Base-by-base conservation (phyloP, 2,888 invertebrate species). In the Coelopa pilipes region DNA sequence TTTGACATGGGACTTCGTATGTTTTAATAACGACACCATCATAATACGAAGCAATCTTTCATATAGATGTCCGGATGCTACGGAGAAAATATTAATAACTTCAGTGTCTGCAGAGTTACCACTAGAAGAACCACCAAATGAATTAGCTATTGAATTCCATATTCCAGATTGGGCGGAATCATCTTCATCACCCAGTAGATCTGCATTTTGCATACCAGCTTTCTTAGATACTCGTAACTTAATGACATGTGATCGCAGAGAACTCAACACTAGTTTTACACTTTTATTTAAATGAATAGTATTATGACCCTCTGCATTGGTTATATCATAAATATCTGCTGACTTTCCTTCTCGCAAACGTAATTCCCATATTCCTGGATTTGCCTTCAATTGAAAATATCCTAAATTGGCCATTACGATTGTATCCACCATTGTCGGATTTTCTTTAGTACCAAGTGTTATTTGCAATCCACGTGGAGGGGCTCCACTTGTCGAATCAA, bases 321-420 rank as follows among this genome's bases (percentile, higher is more conserved):
- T 92, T 80, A 99, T 96, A 81, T 96, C 94, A 86, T 98, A 99
- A 77, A 99, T 96, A 74, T 99, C 98, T 1, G 93, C 91, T 2
- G 98, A 99, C 78, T 97, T 91, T 9, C 99, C 99, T 65, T 97
- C 96, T 47, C 99, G 90, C 5, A 99, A 90, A 7, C 93, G 90
- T 75, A 99, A 88, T 24, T 93, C 89, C 99, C 99, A 99, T 12
- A 96, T 95, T 0, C 99, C 99, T 1, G 99, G 99, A 87, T 96
- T 97, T 0, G 99, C 99, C 89, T 99, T 99, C 47, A 99, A 89
- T 89, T 97, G 97, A 90, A 99, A 99, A 88, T 99, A 99, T 15
- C 99, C 99, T 80, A 99, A 90, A 89, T 99, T 99, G 9, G 99
- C 99, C 99, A 99, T 99, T n/a, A 99, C 99, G 80, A 99, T 99